Evolutionary conservation across 1,140 invertebrate species (phyloP).

Genomic region (Drosophila burlai): DNA sequence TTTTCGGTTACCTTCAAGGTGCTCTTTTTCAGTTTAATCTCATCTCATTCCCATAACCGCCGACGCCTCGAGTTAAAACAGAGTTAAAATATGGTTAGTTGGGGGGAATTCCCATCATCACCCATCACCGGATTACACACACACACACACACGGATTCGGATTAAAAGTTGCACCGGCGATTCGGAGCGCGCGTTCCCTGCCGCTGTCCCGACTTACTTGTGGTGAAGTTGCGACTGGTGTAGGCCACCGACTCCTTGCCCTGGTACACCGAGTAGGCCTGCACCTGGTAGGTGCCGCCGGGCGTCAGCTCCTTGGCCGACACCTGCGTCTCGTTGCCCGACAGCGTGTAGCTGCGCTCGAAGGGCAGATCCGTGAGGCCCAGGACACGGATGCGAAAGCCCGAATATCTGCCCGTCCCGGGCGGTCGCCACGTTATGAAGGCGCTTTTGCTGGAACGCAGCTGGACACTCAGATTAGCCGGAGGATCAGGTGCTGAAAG

Average conservation of each 20-base stretch:
- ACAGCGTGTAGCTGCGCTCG: conserved; percentile 88
- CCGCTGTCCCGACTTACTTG: conserved; percentile 89
- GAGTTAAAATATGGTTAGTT: conserved; percentile 38
- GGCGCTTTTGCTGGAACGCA: conserved; percentile 92
- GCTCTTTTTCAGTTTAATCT: neutral
- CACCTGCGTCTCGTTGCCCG: conserved; percentile 89
- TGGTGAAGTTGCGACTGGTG: conserved; percentile 96
- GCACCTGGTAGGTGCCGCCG: conserved; percentile 94
- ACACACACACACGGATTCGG: neutral
- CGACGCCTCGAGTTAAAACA: neutral
- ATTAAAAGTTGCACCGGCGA: conserved; percentile 65
- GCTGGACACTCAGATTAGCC: conserved; percentile 92
- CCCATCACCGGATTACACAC: conserved; percentile 2
- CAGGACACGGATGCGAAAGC: conserved; percentile 91
- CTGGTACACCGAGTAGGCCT: conserved; percentile 94
- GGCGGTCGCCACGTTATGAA: conserved; percentile 94
- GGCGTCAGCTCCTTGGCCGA: conserved; percentile 92
- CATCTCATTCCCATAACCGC: conserved; percentile 7
- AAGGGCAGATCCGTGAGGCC: conserved; percentile 87
- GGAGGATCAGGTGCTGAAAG: conserved; percentile 93
- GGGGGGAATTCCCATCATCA: conserved; percentile 21
- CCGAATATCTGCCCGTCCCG: conserved; percentile 90
- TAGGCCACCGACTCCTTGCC: conserved; percentile 95
- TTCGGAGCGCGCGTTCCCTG: conserved; percentile 52
- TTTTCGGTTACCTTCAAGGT: conserved; percentile 50